Conservation (phyloP, 2,797 vertebrate species). For the Mionectes olivaceus region DNA sequence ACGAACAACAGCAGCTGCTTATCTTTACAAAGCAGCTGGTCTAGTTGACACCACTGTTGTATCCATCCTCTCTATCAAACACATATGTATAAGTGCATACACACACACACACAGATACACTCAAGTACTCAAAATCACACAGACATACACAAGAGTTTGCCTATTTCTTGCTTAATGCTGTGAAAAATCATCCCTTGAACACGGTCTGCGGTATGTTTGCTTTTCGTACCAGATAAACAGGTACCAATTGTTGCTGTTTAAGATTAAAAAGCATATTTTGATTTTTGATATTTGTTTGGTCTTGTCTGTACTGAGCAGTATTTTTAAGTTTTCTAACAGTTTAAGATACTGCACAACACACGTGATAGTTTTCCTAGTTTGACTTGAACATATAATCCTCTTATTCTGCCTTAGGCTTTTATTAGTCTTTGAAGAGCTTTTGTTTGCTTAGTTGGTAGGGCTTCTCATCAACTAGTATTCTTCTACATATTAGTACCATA, state of each 20-base stretch:
- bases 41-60: neutral
- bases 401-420: neutral
- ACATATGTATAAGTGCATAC: accelerated
- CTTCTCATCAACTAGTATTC: neutral
- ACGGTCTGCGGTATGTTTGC: neutral
- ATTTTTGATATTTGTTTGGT: neutral
- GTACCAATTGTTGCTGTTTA: neutral
- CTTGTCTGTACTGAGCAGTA: neutral
- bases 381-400: neutral
- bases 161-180: neutral
- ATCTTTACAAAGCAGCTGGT: neutral
- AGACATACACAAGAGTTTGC: neutral
- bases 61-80: neutral
- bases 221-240: neutral
- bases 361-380: neutral
- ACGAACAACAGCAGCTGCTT: neutral
- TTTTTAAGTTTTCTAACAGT: neutral
- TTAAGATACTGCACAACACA: neutral
- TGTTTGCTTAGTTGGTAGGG: neutral
- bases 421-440: neutral
- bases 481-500: neutral
- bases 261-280: neutral
- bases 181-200: neutral
- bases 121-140: neutral
- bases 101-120: neutral